Evolutionary conservation across 2,888 invertebrate species (phyloP).

Genomic region (Amblyjoppa fuscipennis): DNA sequence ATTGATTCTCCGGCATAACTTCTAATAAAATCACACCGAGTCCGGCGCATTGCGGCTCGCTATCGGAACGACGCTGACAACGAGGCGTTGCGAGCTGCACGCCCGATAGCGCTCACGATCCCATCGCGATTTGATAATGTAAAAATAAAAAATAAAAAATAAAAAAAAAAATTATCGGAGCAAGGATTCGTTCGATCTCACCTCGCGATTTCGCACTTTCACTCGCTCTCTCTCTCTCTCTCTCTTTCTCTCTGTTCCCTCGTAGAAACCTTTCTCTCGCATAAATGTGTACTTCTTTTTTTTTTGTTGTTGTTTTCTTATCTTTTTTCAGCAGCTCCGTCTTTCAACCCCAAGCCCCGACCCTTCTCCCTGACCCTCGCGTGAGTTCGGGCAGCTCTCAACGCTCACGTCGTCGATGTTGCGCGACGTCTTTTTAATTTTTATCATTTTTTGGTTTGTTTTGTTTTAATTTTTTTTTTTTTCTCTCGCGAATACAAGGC

Average conservation of each 20-base stretch:
- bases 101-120: slow-evolving; percentile 38
- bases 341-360: slow-evolving; percentile 88
- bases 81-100: slow-evolving; percentile 64
- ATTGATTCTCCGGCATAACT: slow-evolving; percentile 24
- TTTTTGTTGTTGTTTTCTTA: slow-evolving; percentile 81
- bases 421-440: slow-evolving; percentile 62
- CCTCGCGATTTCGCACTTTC: slow-evolving; percentile 39
- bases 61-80: slow-evolving; percentile 43
- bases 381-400: slow-evolving; percentile 84
- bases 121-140: slow-evolving; percentile 6
- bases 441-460: slow-evolving; percentile 31
- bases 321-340: slow-evolving; percentile 87
- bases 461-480: slow-evolving; percentile 44
- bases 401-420: slow-evolving; percentile 74
- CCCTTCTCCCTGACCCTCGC: slow-evolving; percentile 87
- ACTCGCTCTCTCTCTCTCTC: slow-evolving; percentile 61
- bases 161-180: not conserved
- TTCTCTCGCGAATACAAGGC: slow-evolving; percentile 20
- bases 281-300: slow-evolving; percentile 71
- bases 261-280: slow-evolving; percentile 63
- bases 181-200: not conserved
- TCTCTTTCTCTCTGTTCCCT: slow-evolving; percentile 54
- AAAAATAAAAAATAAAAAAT: slow-evolving; percentile 4
- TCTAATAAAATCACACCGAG: slow-evolving; percentile 2
- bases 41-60: slow-evolving; percentile 21